These are phyloP conservation scores for Drosophila micromelanica DNA, from an alignment of 1,140 invertebrate species.

Conservation along the genomic window DNA sequence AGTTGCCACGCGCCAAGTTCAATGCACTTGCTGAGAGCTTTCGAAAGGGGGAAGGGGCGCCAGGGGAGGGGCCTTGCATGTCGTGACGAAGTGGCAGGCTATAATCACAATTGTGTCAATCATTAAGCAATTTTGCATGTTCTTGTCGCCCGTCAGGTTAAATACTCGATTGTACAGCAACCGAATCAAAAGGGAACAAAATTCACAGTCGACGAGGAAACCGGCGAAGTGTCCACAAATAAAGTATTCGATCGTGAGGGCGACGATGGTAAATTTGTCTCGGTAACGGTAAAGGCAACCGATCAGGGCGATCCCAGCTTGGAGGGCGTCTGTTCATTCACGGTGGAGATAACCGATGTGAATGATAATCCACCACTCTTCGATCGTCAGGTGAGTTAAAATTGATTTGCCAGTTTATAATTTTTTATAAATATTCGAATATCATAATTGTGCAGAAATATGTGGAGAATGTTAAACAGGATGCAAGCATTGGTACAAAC, in stretches of 20 bases:
- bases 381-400: slow-evolving; percentile 92
- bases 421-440: too few relatives aligned
- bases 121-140: slow-evolving; percentile 64
- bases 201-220: slow-evolving; percentile 97
- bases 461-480: slow-evolving; percentile 98
- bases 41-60: too few relatives aligned
- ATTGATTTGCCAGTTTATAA: too few relatives aligned
- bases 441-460: slow-evolving; percentile 91
- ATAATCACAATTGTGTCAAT: slow-evolving; percentile 62
- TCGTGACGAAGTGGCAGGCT: slow-evolving; percentile 34
- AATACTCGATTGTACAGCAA: slow-evolving; percentile 98
- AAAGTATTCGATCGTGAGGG: slow-evolving; percentile 98
- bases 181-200: slow-evolving; percentile 98
- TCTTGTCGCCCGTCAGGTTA: slow-evolving; percentile 85
- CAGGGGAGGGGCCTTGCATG: slow-evolving; percentile 20
- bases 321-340: slow-evolving; percentile 97
- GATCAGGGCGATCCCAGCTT: slow-evolving; percentile 98
- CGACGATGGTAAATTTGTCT: slow-evolving; percentile 97
- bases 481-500: slow-evolving; percentile 97
- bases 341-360: slow-evolving; percentile 97
- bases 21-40: slow-evolving; percentile 52
- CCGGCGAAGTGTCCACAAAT: slow-evolving; percentile 96
- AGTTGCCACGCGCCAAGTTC: slow-evolving; percentile 51
- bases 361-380: slow-evolving; percentile 97
- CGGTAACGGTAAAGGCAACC: slow-evolving; percentile 97